These are phyloP conservation scores for Sinocyclocheilus anshuiensis DNA, from an alignment of 2,113 vertebrate genomes.

Conservation along the genomic window DNA sequence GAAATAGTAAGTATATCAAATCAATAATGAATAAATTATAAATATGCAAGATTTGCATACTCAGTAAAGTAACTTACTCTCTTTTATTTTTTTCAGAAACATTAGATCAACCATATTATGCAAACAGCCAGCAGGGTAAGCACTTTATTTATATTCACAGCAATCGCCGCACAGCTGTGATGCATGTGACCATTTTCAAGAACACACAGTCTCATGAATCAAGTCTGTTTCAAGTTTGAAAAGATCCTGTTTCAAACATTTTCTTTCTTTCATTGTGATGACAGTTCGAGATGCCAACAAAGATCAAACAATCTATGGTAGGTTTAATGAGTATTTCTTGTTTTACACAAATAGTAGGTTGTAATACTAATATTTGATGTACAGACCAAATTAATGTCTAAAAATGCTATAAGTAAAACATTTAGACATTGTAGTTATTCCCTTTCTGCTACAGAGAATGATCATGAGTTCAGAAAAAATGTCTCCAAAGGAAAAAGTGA, in stretches of 20 bases:
- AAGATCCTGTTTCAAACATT: neutral
- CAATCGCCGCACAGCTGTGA: neutral
- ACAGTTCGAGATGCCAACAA: neutral
- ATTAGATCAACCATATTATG: slow-evolving; percentile 29
- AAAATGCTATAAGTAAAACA: neutral
- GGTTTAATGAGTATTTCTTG: neutral
- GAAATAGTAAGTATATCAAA: slow-evolving; percentile 25
- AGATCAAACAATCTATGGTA: slow-evolving; percentile 29
- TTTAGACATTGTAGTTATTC: neutral
- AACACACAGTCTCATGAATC: neutral
- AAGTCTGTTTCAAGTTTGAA: neutral
- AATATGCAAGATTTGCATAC: neutral
- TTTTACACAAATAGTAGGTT: neutral
- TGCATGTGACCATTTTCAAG: neutral
- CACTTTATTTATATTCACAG: neutral
- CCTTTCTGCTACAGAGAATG: neutral
- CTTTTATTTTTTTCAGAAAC: slow-evolving; percentile 22
- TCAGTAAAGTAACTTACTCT: neutral
- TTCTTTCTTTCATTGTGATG: neutral
- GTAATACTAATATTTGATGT: neutral
- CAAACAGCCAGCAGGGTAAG: slow-evolving; percentile 37
- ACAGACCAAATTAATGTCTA: neutral
- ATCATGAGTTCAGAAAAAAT: slow-evolving; percentile 3
- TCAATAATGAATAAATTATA: neutral
- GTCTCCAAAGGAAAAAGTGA: slow-evolving; percentile 5